Conservation (phyloP, 2,797 vertebrate species). For the Sebastes cheni region DNA sequence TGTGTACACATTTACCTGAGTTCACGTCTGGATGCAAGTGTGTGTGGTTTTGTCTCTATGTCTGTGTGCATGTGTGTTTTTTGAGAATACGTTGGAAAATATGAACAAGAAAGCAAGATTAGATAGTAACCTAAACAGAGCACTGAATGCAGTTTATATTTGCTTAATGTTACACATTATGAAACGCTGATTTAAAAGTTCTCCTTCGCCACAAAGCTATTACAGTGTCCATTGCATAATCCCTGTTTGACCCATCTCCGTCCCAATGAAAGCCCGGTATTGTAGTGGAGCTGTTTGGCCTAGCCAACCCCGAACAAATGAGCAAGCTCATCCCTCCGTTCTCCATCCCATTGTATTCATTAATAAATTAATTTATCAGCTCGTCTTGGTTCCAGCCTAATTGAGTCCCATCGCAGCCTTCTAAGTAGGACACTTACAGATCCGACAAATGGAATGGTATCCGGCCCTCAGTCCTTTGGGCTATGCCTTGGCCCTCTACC, state of each 20-base stretch:
- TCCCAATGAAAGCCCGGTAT: slow-evolving; percentile 51
- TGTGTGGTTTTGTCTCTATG: neutral
- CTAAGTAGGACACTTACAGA: slow-evolving; percentile 82
- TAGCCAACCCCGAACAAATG: slow-evolving; percentile 68
- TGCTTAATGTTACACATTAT: neutral
- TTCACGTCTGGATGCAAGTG: neutral
- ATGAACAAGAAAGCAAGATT: neutral
- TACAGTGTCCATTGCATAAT: slow-evolving; percentile 43
- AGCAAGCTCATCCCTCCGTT: slow-evolving; percentile 74
- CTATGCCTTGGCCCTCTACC: slow-evolving; percentile 70
- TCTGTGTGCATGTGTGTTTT: neutral
- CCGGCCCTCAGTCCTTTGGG: slow-evolving; percentile 72
- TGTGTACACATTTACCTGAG: neutral
- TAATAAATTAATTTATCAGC: slow-evolving; percentile 85
- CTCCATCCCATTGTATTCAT: slow-evolving; percentile 80
- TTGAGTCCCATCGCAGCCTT: slow-evolving; percentile 83
- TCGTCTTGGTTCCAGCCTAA: slow-evolving; percentile 83
- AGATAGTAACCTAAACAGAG: neutral
- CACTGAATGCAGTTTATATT: neutral
- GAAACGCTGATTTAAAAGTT: neutral
- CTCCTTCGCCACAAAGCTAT: neutral
- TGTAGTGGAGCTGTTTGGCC: slow-evolving; percentile 64
- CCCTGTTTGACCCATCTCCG: slow-evolving; percentile 32
- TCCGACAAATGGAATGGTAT: slow-evolving; percentile 83
- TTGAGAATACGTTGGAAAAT: neutral